phyloP scores from a whole-genome alignment of 1,140 invertebrate genomes.

The Artemia franciscana region DNA sequence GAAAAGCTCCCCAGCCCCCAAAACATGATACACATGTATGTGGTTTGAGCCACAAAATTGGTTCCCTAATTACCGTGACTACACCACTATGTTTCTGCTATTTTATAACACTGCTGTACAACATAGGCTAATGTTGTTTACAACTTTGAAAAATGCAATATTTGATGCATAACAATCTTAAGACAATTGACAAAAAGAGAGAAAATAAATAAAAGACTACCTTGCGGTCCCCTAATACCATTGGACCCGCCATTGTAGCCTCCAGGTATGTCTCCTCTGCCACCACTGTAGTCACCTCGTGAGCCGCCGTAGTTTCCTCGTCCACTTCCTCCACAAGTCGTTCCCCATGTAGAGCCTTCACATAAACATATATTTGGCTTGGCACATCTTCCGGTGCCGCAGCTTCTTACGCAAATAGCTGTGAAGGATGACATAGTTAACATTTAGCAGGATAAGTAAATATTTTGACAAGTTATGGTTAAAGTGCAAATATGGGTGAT shows the following conservation, averaged over 20 bases:
- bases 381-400: conserved; percentile 44
- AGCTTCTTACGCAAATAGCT: conserved; percentile 51
- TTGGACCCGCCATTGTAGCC: not conserved
- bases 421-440: conserved; percentile 17
- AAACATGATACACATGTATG: too few species aligned
- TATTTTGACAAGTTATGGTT: not conserved
- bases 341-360: conserved; percentile 23
- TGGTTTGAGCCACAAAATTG: too few species aligned
- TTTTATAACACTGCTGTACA: too few species aligned
- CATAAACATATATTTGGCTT: conserved; percentile 60
- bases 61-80: too few species aligned
- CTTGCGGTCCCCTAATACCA: too few species aligned
- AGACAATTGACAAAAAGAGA: not conserved
- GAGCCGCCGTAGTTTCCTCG: conserved; percentile 1
- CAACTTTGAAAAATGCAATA: too few species aligned
- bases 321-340: conserved; percentile 15
- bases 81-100: too few species aligned
- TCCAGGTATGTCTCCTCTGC: not conserved
- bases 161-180: too few species aligned
- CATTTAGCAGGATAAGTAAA: too few species aligned
- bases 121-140: too few species aligned
- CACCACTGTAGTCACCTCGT: too few species aligned
- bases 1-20: too few species aligned
- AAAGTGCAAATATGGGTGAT: not conserved
- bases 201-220: not conserved